Base-by-base conservation (phyloP, 35 echinoderm and acorn worm genomes). In the Apostichopus parvimensis region DNA sequence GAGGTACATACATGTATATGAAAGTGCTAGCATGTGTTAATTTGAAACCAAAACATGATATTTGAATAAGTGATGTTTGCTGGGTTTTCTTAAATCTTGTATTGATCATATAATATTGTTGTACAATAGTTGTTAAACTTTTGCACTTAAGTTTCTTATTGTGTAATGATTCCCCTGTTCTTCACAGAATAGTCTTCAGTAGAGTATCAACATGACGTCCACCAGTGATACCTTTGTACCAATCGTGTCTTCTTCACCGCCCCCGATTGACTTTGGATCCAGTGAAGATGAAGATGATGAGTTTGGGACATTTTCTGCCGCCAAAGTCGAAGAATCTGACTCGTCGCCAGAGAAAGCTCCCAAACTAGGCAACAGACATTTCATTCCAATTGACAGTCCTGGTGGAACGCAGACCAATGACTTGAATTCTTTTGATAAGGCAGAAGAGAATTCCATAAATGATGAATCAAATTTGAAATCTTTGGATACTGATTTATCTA, bases 201-300 rank as follows among this genome's bases (percentile, higher is more conserved):
- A 75, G 21, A 88, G 64, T n/a, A 12, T 88, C 61, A 88, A 88
- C 17, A 88, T 88, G 86, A 73, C 86, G 4, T 71, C 86, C 57
- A 88, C 86, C 14, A 73, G 62, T 88, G 86, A 88, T 52, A 66
- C 86, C 45, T 68, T 88, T 88, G 86, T 88, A 18, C 86, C 86
- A 6, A 88, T 88, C 9, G 86, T 88, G 58, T 73, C 86, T 73
- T 88, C 86, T 9, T 88, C 86, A 88, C 86, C 86, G 18, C 86
- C 86, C 15, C 86, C 86, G 9, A 88, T 88, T 72, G 86, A 88
- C 17, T 88, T 88, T 88, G 86, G 86, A 88, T 88, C 86, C 13
- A 88, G 86, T 18, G 86, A 88, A 54, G 86, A 88, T 34, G 86
- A 88, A 73, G 86, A 88, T 75, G 86, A 88, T 72, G 86, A 88